Base-by-base conservation (phyloP, 2,113 vertebrate genomes). In the Rhodinocichla rosea region DNA sequence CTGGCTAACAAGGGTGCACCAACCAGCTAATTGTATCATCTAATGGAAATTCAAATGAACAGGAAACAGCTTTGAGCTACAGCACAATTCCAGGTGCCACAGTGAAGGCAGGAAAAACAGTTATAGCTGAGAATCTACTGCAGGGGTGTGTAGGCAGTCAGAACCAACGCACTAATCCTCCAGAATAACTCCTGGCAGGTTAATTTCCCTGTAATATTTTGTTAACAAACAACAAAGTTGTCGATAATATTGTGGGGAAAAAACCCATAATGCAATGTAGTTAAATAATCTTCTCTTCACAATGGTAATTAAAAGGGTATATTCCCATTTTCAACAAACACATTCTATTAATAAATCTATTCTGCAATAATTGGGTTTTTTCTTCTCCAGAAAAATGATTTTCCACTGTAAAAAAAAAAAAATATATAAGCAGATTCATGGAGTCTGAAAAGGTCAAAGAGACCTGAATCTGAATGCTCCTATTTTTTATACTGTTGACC, bases 401-500 rank as follows among this genome's bases (percentile, higher is more conserved):
- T 93, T 83, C 52, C 28, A n/a, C 69, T 71, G 59, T 64, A 83
- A 94, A 94, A 60, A 94, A 59, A 80, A 85, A 56, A 90, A 60
- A 81, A 87, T n/a, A 91, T 85, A n/a, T 80, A 96, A 97, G 71
- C 65, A 91, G 80, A 96, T 96, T 96, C 92, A 92, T 64, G 79
- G 68, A 96, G 75, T 87, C 84, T 94, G 65, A 65, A 94, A 94
- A 96, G 94, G 95, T 94, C 94, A 94, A n/a, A 92, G 44, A 95
- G 83, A 89, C 47, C 52, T 64, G 85, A 94, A 88, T 94, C 75
- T 24, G 39, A 91, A 95, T 95, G 76, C 67, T 96, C 89, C 90
- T 96, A 79, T 95, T 96, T 95, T 94, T 92, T 6, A 92, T 73
- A 94, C 92, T 95, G 89, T 83, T 97, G 96, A 97, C 94, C 94